These are phyloP conservation scores for Syrista parreyssii DNA, from an alignment of 2,888 invertebrate species.

Conservation along the genomic window DNA sequence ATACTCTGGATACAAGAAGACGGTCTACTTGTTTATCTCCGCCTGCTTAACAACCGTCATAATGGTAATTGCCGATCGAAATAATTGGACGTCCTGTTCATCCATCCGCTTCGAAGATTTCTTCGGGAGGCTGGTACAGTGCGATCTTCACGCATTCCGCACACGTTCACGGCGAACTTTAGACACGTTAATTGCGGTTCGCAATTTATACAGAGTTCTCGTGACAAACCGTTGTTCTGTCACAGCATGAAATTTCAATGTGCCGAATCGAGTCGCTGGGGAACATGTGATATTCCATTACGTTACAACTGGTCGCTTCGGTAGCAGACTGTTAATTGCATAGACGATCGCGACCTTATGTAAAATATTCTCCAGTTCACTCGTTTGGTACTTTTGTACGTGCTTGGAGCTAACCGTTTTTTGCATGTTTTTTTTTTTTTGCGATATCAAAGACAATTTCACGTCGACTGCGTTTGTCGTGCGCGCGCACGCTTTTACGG, in stretches of 20 bases:
- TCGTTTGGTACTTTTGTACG: not conserved
- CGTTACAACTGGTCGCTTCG: too few relatives aligned
- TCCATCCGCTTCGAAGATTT: not conserved
- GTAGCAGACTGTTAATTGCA: too few relatives aligned
- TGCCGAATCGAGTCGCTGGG: not conserved
- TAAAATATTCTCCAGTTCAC: not conserved
- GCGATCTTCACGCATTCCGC: constrained; percentile 1
- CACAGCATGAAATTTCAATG: not conserved
- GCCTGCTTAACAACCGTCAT: not conserved
- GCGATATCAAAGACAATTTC: not conserved
- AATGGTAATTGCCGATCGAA: not conserved
- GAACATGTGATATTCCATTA: not conserved
- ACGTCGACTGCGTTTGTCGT: not conserved
- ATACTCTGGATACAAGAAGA: not conserved
- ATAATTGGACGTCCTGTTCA: not conserved
- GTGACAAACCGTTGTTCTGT: not conserved
- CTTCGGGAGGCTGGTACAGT: not conserved
- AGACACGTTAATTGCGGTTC: not conserved
- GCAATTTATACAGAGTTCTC: not conserved
- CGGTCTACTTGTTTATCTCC: not conserved
- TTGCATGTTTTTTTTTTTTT: not conserved
- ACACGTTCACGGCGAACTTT: not conserved
- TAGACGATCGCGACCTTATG: too few relatives aligned
- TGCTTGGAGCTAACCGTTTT: not conserved
- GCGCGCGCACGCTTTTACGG: not conserved